Percentiles rank a stretch among this genome's conserved stretches.
phyloP scores from a whole-genome alignment of 2,888 invertebrate genomes.

The Opisthograptis luteolata region DNA sequence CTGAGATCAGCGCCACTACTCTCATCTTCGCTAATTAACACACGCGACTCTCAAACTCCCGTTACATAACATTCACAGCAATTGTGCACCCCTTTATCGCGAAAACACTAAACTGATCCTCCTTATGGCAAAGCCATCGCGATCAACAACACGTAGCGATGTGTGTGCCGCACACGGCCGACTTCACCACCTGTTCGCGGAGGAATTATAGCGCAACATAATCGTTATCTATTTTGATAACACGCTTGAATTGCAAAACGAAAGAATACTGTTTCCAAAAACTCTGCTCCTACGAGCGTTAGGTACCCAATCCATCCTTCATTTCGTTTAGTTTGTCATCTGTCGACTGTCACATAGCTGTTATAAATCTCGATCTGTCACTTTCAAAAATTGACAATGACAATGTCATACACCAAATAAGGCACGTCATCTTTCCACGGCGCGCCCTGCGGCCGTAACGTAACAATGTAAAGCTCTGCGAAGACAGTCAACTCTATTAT shows the following conservation, averaged over 20 bases:
- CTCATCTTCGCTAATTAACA: slow-evolving; percentile 86
- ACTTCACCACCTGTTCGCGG: slow-evolving; percentile 49
- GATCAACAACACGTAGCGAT: slow-evolving; percentile 13
- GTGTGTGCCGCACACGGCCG: background rate
- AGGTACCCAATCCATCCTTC: slow-evolving; percentile 20
- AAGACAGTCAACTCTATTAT: no score
- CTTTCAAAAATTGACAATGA: no score
- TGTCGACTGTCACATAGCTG: slow-evolving; percentile 3
- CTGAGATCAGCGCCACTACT: slow-evolving; percentile 96
- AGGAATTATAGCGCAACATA: slow-evolving; percentile 53
- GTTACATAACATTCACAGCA: slow-evolving; percentile 79
- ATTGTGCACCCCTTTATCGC: slow-evolving; percentile 60
- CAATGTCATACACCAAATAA: no score
- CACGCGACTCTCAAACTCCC: slow-evolving; percentile 57
- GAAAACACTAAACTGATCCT: slow-evolving; percentile 62
- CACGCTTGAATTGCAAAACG: slow-evolving; percentile 60
- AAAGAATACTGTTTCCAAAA: slow-evolving; percentile 53
- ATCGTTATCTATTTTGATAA: slow-evolving; percentile 76
- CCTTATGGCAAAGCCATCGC: slow-evolving; percentile 61
- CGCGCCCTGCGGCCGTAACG: no score
- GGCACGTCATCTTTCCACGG: no score
- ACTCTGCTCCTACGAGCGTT: slow-evolving; percentile 26
- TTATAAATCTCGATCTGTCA: no score
- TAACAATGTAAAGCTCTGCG: no score
- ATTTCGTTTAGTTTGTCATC: slow-evolving; percentile 1